Conservation (phyloP, 2,888 invertebrate species). For the Archips crataeganus region DNA sequence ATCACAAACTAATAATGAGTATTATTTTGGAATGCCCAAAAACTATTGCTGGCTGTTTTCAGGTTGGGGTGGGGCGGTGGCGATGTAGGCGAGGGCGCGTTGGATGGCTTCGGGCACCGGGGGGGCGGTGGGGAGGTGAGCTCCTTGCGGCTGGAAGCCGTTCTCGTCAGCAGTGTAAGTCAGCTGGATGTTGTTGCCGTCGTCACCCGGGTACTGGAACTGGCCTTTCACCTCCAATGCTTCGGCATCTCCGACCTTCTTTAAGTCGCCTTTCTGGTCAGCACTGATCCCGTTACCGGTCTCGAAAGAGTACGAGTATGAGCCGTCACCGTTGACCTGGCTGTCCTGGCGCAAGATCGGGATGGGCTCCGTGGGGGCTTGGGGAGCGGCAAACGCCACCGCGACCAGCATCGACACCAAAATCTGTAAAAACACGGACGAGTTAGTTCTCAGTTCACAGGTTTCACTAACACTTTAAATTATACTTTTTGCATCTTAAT, state of each 20-base stretch:
- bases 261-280: slow-evolving; percentile 86
- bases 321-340: slow-evolving; percentile 87
- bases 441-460: neutral
- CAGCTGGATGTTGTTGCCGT: slow-evolving; percentile 86
- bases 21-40: slow-evolving; percentile 47
- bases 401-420: slow-evolving; percentile 70
- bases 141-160: slow-evolving; percentile 88
- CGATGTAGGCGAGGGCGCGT: slow-evolving; percentile 88
- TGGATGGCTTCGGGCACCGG: slow-evolving; percentile 90
- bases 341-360: slow-evolving; percentile 86
- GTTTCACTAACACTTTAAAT: slow-evolving; percentile 16
- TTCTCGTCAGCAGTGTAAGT: slow-evolving; percentile 90
- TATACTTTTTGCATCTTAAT: slow-evolving; percentile 24
- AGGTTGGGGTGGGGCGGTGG: slow-evolving; percentile 85
- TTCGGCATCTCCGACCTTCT: slow-evolving; percentile 85
- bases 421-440: slow-evolving; percentile 61
- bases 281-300: slow-evolving; percentile 89
- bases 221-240: slow-evolving; percentile 87
- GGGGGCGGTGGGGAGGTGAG: slow-evolving; percentile 88
- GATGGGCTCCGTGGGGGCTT: slow-evolving; percentile 71
- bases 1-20: slow-evolving; percentile 58
- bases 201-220: slow-evolving; percentile 88
- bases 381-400: slow-evolving; percentile 72
- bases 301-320: slow-evolving; percentile 87
- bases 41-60: slow-evolving; percentile 57